phyloP scores from a whole-genome alignment of 1,140 invertebrate species.

The Megalopta genalis region DNA sequence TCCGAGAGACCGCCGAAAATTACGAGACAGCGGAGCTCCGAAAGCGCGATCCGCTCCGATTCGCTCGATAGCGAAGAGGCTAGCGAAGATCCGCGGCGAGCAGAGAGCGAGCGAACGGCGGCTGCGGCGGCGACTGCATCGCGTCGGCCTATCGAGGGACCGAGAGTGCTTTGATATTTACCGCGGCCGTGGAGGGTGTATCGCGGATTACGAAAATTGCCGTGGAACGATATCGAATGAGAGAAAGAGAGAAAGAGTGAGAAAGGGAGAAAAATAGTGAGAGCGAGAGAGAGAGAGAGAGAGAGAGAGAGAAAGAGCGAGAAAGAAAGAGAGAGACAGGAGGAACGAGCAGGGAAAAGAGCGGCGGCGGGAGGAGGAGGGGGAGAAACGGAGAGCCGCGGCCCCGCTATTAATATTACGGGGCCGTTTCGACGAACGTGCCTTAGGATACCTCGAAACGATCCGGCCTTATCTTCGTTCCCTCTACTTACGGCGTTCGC shows the following conservation, averaged over 20 bases:
- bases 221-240: constrained; percentile 37
- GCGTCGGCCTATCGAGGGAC: neutral
- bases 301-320: too few species aligned
- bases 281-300: too few species aligned
- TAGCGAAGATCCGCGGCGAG: neutral
- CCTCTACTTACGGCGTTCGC: constrained; percentile 23
- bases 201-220: constrained; percentile 50
- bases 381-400: neutral
- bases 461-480: constrained; percentile 47
- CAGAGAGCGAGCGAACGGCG: neutral
- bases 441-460: constrained; percentile 56
- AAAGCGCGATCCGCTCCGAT: neutral
- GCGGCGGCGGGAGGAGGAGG: neutral
- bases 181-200: constrained; percentile 6
- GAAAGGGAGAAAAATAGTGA: too few species aligned
- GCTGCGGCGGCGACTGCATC: too few species aligned
- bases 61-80: neutral
- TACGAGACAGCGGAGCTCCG: neutral
- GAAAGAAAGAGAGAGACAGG: too few species aligned
- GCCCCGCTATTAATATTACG: constrained; percentile 58
- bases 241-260: too few species aligned
- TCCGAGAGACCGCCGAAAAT: neutral
- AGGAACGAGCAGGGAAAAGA: too few species aligned
- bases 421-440: constrained; percentile 53
- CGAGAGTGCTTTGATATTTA: constrained; percentile 36